Evolutionary conservation across 2,888 invertebrate genomes (phyloP), one percentile per base, ranked within the genome.

Genomic region (Calliscelio sp.): DNA sequence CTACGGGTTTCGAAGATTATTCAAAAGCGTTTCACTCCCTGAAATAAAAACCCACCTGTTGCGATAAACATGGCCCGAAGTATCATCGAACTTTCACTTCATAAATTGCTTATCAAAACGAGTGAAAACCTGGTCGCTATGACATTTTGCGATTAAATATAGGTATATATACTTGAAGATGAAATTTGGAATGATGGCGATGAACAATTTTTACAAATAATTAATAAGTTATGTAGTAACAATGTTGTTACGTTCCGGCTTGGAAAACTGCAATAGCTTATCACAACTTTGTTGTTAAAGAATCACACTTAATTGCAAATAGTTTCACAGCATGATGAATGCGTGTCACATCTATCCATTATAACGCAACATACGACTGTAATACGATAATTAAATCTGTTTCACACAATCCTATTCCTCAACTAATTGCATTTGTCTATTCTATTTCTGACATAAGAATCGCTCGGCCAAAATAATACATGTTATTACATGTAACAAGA

Each of bases 11-110:
- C 41, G 18, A 57, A 16, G 61, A 68, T 80, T 75, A 74, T 61
- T 68, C 65, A 57, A 63, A 84, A 84, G 32, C 57, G 61, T 68
- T 59, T 65, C 24, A 71, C 66, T 57, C 6, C 25, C 25, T 41
- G 65, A 61, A 66, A 78, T 66, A 78, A 74, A 74, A 80, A 71
- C n/a, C 77, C 84, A 81, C 78, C 78, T 84, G 78, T 84, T 57
- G 61, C 55, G 66, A 61, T 51, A 49, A 73, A 80, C 46, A 32
- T 44, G 22, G 59, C 46, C 57, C 24, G 14, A 8, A 24, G 66
- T 61, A 66, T 78, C 78, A 51, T 51, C 65, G 53, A 44, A 77
- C 77, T 77, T 78, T 77, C 77, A 71, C 66, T 53, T 53, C 32
- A 63, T 63, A 63, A 81, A 75, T 59, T 51, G 46, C 63, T 70